Percentiles rank a stretch among this genome's conserved stretches.
Evolutionary conservation across 2,113 vertebrate species (phyloP).

Genomic region (Clarias gariepinus): DNA sequence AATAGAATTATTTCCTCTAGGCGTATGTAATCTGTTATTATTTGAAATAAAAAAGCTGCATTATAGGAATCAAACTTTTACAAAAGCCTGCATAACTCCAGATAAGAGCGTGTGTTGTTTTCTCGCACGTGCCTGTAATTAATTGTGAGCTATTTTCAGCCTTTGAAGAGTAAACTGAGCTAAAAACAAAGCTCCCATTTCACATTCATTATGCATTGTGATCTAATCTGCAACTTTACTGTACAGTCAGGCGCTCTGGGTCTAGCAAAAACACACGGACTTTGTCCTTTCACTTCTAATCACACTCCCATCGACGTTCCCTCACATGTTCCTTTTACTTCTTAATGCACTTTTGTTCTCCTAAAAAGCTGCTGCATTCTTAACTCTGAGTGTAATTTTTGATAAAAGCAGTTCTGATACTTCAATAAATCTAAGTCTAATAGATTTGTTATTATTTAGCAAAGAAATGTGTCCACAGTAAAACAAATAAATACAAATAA

Average conservation of each 20-base stretch:
- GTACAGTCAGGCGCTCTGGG: neutral
- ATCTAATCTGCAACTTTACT: neutral
- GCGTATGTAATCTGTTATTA: neutral
- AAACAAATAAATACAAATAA: neutral
- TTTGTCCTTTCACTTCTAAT: neutral
- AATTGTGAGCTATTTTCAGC: constrained; percentile 13
- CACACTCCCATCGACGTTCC: neutral
- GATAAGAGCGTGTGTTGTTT: constrained; percentile 36
- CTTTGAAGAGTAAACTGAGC: neutral
- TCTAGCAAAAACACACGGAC: neutral
- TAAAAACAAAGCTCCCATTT: neutral
- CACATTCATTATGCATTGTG: neutral
- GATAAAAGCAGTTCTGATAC: neutral
- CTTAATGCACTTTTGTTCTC: neutral
- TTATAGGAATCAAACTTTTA: constrained; percentile 29
- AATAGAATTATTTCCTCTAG: neutral
- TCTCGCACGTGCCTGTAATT: constrained; percentile 26
- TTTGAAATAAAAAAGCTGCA: constrained; percentile 3
- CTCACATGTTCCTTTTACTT: neutral
- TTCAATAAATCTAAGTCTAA: neutral
- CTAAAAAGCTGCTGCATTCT: neutral
- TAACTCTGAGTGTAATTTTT: neutral
- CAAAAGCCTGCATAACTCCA: constrained; percentile 30
- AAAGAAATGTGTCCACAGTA: neutral
- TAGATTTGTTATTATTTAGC: neutral